Percentiles rank a stretch among this genome's conserved stretches.
These are phyloP conservation scores for Lacanobia wlatinum DNA, from an alignment of 2,888 invertebrate genomes.

Conservation along the genomic window DNA sequence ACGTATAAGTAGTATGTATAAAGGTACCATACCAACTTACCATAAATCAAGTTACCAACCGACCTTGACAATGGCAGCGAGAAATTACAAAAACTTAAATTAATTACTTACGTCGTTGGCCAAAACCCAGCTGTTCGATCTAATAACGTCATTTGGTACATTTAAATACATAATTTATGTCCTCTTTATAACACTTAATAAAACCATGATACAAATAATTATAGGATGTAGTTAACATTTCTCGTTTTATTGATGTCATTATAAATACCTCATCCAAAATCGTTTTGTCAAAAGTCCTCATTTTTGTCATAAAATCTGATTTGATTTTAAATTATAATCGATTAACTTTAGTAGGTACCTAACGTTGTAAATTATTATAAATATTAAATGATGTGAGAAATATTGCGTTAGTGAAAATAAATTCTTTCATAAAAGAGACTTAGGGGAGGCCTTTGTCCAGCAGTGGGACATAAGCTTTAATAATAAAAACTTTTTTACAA, in stretches of 20 bases:
- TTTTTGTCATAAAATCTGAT: slow-evolving; percentile 35
- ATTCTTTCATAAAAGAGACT: slow-evolving; percentile 12
- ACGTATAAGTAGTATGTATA: not conserved
- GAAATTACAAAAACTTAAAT: not conserved
- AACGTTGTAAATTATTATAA: slow-evolving; percentile 28
- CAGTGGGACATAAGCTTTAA: no score
- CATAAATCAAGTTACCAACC: slow-evolving; percentile 13
- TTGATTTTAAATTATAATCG: slow-evolving; percentile 22
- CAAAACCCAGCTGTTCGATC: slow-evolving; percentile 6
- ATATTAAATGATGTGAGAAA: slow-evolving; percentile 31
- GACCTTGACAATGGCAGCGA: slow-evolving; percentile 9
- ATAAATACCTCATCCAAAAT: slow-evolving; percentile 18
- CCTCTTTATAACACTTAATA: slow-evolving; percentile 32
- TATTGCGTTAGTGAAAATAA: slow-evolving; percentile 14
- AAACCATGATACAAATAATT: slow-evolving; percentile 36
- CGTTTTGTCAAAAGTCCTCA: slow-evolving; percentile 34
- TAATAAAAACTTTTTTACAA: no score
- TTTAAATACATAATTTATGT: slow-evolving; percentile 29
- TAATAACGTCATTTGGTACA: slow-evolving; percentile 11
- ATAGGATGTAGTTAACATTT: slow-evolving; percentile 34
- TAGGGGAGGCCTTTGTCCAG: no score
- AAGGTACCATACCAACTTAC: no score
- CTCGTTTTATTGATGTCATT: slow-evolving; percentile 39
- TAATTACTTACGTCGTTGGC: slow-evolving; percentile 5
- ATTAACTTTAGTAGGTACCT: slow-evolving; percentile 24